Evolutionary conservation across 2,797 vertebrate species (phyloP).

Genomic region (Sebastiscus albofasciatus): DNA sequence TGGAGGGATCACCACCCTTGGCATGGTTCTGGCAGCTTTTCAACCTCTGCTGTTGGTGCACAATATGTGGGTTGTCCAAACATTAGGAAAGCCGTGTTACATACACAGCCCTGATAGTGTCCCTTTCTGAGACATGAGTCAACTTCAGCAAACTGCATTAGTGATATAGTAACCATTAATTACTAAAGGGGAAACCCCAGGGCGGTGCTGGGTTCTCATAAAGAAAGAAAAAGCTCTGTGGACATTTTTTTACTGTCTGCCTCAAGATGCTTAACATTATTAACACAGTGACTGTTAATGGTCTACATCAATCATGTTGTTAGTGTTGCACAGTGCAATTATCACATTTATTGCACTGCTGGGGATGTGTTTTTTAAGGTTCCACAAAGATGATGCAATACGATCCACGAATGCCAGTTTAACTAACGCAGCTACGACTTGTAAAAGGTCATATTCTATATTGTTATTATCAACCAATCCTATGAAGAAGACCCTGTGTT

Average conservation of each 20-base stretch:
- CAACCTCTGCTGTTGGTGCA: slow-evolving; percentile 7
- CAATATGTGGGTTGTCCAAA: not conserved
- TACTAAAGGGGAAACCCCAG: slow-evolving; percentile 1
- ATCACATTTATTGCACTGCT: not conserved
- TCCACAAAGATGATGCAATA: not conserved
- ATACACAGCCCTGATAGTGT: not conserved
- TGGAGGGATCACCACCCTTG: slow-evolving; percentile 10
- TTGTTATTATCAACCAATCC: not conserved
- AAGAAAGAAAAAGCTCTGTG: not conserved
- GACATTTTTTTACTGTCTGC: not conserved
- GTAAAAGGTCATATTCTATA: not conserved
- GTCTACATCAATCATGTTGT: not conserved
- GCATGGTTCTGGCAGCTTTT: slow-evolving; percentile 19
- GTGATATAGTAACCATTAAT: slow-evolving; percentile 2
- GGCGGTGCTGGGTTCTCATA: not conserved
- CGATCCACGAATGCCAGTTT: not conserved
- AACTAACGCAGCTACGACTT: not conserved
- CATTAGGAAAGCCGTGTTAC: not conserved
- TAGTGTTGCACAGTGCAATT: not conserved
- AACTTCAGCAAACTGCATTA: slow-evolving; percentile 6
- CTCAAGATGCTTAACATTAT: not conserved
- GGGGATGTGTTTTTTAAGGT: not conserved
- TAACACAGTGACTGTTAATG: not conserved
- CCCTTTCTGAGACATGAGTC: slow-evolving; percentile 1
- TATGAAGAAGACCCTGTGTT: not conserved